phyloP scores from a whole-genome alignment of 2,888 invertebrate species.

The Amphipyra tragopoginis region DNA sequence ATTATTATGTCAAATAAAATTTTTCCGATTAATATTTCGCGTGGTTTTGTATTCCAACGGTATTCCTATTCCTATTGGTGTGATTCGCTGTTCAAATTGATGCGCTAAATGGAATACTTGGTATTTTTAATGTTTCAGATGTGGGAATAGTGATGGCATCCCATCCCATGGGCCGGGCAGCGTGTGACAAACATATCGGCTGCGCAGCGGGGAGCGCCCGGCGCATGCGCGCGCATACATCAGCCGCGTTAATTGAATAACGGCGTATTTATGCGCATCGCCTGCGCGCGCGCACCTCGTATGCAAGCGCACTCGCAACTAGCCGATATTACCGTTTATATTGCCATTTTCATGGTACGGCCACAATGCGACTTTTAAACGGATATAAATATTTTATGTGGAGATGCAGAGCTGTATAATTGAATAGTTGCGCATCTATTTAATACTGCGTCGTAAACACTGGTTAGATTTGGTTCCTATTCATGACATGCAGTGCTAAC shows the following conservation, averaged over 20 bases:
- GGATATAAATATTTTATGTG: slow-evolving; percentile 58
- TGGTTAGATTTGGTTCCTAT: slow-evolving; percentile 49
- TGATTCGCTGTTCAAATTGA: too few species aligned
- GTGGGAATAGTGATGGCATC: slow-evolving; percentile 31
- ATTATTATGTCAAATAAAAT: neutral
- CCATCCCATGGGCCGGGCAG: slow-evolving; percentile 3
- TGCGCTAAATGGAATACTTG: too few species aligned
- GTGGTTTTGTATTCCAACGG: too few species aligned
- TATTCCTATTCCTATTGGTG: too few species aligned
- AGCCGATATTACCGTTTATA: slow-evolving; percentile 48
- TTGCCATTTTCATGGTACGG: slow-evolving; percentile 45
- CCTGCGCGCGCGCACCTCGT: slow-evolving; percentile 8
- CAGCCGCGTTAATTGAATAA: too few species aligned
- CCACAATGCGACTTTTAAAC: slow-evolving; percentile 47
- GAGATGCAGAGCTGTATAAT: slow-evolving; percentile 49
- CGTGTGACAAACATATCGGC: slow-evolving; percentile 25
- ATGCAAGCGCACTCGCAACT: slow-evolving; percentile 2
- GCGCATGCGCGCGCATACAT: slow-evolving; percentile 46
- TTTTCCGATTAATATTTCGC: too few species aligned
- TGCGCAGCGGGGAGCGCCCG: slow-evolving; percentile 29
- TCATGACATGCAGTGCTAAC: slow-evolving; percentile 58
- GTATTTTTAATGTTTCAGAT: slow-evolving; percentile 21
- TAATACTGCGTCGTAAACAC: slow-evolving; percentile 54
- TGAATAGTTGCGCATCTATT: slow-evolving; percentile 56
- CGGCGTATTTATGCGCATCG: slow-evolving; percentile 22